A percentile compares a stretch with the other conserved stretches of the same genome.
These are phyloP conservation scores for Formicarius rufipectus DNA, from an alignment of 2,113 vertebrate genomes.

Conservation along the genomic window DNA sequence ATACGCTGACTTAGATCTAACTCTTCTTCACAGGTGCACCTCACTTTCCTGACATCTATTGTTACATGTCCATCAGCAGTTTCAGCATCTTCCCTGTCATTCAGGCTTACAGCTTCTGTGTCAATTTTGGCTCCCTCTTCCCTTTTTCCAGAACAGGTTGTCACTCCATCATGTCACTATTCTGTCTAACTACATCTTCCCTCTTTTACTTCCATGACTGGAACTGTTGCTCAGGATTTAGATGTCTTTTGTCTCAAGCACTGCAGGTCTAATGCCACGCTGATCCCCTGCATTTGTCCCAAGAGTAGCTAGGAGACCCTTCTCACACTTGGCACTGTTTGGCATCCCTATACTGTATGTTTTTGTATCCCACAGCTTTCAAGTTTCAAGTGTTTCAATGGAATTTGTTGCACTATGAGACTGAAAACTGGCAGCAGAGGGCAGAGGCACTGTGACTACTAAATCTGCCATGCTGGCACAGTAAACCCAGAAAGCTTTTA, in stretches of 20 bases:
- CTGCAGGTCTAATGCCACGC: not conserved
- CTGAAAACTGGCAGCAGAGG: not conserved
- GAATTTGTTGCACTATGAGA: not conserved
- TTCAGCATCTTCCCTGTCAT: constrained; percentile 13
- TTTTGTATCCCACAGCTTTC: not conserved
- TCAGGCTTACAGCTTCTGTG: not conserved
- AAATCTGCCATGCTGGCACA: not conserved
- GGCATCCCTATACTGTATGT: not conserved
- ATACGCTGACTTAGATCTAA: not conserved
- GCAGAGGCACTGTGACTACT: not conserved
- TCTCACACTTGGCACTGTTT: not conserved
- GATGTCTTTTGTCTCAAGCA: not conserved
- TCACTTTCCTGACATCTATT: not conserved
- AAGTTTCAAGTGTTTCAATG: not conserved
- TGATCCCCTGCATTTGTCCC: not conserved
- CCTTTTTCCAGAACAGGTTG: not conserved
- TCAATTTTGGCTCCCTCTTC: not conserved
- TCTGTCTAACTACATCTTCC: not conserved
- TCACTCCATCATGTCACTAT: not conserved
- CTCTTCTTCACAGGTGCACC: not conserved
- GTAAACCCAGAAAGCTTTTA: not conserved
- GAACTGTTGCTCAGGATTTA: not conserved
- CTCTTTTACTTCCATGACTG: not conserved
- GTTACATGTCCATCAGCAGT: not conserved
- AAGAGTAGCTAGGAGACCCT: not conserved